phyloP scores from a whole-genome alignment of 2,113 vertebrate genomes.

The Microtus oregoni region DNA sequence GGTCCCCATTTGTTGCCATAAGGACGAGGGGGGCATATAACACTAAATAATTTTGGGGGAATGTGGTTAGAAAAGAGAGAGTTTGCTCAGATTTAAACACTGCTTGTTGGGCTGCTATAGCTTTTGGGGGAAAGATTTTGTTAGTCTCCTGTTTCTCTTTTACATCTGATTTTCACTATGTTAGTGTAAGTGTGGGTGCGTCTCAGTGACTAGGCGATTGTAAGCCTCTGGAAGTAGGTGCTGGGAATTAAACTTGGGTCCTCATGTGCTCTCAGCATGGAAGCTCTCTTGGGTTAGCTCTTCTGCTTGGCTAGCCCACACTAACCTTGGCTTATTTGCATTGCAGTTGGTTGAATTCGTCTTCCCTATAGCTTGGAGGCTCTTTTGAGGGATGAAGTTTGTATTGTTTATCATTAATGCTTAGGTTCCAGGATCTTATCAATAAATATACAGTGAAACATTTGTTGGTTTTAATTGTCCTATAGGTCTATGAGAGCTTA shows the following conservation, averaged over 20 bases:
- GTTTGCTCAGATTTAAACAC: background rate
- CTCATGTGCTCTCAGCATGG: background rate
- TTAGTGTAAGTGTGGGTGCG: background rate
- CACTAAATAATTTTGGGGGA: background rate
- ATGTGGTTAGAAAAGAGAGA: background rate
- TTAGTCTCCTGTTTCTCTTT: background rate
- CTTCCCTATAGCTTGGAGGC: background rate
- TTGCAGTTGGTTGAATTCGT: background rate
- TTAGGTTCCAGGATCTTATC: background rate
- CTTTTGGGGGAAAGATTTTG: background rate
- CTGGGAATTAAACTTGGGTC: background rate
- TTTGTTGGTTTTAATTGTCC: slow-evolving; percentile 33
- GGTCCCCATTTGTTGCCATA: background rate
- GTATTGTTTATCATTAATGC: background rate
- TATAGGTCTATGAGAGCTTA: background rate
- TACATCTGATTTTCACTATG: background rate
- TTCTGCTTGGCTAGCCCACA: background rate
- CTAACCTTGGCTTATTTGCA: background rate
- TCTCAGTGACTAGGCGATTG: background rate
- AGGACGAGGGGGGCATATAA: background rate
- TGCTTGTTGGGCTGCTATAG: background rate
- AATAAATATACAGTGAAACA: slow-evolving; percentile 8
- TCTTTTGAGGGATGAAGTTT: background rate
- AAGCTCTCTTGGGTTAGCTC: background rate
- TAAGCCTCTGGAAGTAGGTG: background rate